phyloP scores from a whole-genome alignment of 2,113 vertebrate species.

The Montifringilla adamsi region DNA sequence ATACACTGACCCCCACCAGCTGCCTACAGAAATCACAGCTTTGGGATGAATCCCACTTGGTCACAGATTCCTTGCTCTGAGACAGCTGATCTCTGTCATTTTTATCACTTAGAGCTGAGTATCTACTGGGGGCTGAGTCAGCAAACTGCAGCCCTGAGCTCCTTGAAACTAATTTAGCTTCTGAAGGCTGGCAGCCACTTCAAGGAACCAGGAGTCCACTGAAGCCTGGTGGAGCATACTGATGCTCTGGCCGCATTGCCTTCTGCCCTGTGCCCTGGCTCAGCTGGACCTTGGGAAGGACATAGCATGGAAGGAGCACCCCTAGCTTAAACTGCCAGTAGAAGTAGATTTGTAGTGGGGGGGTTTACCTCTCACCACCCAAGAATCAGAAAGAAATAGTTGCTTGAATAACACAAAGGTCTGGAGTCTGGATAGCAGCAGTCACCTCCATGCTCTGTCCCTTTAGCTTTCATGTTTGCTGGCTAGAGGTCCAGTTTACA shows the following conservation, averaged over 20 bases:
- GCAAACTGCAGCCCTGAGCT: background rate
- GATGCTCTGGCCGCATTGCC: background rate
- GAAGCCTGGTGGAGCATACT: background rate
- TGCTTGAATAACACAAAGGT: background rate
- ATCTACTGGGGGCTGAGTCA: background rate
- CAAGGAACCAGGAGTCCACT: background rate
- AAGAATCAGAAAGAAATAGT: background rate
- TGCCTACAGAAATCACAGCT: background rate
- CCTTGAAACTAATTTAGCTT: background rate
- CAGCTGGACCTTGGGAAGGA: background rate
- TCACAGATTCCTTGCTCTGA: background rate
- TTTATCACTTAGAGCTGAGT: background rate
- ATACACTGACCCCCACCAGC: background rate
- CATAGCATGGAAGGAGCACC: background rate
- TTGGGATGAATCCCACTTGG: background rate
- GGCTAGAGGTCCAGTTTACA: background rate
- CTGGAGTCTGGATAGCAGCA: background rate
- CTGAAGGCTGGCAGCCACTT: background rate
- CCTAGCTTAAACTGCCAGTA: background rate
- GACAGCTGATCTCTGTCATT: background rate
- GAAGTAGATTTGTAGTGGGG: background rate
- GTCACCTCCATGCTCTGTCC: background rate
- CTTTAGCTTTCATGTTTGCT: background rate
- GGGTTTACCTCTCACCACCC: background rate
- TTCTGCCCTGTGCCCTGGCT: background rate